Evolutionary conservation across 2,888 invertebrate genomes (phyloP), one percentile per base, ranked within the genome.

Genomic region (Agrotis segetum): DNA sequence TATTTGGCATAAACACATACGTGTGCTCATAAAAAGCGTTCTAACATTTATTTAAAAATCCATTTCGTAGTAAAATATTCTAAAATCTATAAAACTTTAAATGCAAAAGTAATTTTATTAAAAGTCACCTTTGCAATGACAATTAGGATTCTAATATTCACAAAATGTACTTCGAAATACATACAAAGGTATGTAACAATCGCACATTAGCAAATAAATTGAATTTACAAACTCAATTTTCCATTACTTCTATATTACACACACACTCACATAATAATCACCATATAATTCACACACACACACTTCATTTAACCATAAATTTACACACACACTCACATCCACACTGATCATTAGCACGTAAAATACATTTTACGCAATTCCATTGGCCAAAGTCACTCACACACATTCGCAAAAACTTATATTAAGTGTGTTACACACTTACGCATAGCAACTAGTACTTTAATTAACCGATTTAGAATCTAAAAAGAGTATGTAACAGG

Each of bases 391-490:
- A 59, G n/a, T 40, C 29, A 78, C 65, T 0, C 60, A 61, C 52
- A 61, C 52, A 70, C 82, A n/a, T 13, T 9, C 21, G 50, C 71
- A 60, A 69, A 40, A 24, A 49, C 24, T 69, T 29, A 77, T 58
- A 62, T 71, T 68, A 71, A 46, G 71, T 63, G 49, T 59, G 61
- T 74, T 29, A 56, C 59, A 72, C 61, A 77, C 66, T 69, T 29
- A 70, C 46, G 59, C 5, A 66, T 24, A 68, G 70, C 79, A 83
- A 65, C 67, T 75, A 76, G 24, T 56, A 60, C 60, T 80, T 79
- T 88, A 93, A 93, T 92, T 83, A 90, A 88, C 81, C 89, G 81
- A 93, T 93, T 93, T 92, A 81, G 78, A 93, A 71, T 85, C 92
- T 65, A 67, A 76, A 86, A 85, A 82, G 87, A 81, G 74, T 81